These are phyloP conservation scores for Formicarius rufipectus DNA, from an alignment of 2,113 vertebrate genomes.

Conservation along the genomic window DNA sequence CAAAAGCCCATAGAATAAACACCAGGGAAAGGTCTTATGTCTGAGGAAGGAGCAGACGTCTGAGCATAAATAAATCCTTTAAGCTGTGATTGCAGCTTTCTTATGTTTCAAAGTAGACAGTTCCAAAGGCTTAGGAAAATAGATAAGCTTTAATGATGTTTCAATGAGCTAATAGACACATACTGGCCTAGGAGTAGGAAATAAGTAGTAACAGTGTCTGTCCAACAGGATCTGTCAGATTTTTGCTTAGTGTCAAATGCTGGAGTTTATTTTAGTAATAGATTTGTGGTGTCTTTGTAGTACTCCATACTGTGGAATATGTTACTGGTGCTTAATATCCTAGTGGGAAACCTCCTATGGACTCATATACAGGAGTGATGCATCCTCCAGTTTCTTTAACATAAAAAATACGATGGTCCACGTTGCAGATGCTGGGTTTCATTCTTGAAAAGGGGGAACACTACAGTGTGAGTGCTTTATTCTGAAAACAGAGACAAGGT, in stretches of 20 bases:
- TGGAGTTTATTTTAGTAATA: neutral
- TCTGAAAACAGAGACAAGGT: neutral
- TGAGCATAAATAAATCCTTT: neutral
- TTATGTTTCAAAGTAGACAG: neutral
- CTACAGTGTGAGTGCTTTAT: neutral
- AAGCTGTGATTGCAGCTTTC: neutral
- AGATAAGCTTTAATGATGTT: neutral
- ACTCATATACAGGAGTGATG: accelerated
- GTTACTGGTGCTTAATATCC: neutral
- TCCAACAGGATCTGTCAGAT: neutral
- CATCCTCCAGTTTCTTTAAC: neutral
- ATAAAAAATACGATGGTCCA: neutral
- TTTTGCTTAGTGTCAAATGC: neutral
- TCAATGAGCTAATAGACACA: neutral
- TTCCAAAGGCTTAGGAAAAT: slow-evolving; percentile 2
- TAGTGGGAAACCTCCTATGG: neutral
- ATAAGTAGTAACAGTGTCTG: neutral
- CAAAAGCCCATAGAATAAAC: neutral
- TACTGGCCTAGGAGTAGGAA: neutral
- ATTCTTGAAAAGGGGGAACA: neutral
- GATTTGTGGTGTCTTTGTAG: neutral
- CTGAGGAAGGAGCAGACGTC: neutral
- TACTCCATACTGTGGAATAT: neutral
- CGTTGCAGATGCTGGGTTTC: neutral
- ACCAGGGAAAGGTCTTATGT: neutral